Percentiles rank a stretch among this genome's conserved stretches.
Evolutionary conservation across 2,113 vertebrate species (phyloP).

Genomic region (Isichthys henryi): DNA sequence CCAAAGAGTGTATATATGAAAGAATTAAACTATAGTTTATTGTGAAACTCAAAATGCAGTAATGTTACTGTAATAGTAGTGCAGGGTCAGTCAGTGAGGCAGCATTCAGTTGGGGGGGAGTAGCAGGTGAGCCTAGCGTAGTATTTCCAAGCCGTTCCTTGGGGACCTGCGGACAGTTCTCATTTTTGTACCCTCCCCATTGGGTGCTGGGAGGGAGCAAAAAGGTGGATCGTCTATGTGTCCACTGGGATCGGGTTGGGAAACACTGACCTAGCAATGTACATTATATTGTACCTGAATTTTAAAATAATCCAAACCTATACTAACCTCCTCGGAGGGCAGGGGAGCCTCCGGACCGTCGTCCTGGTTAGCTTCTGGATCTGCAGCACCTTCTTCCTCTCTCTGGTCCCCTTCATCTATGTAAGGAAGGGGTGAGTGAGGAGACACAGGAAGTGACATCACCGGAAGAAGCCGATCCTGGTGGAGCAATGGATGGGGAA

Average conservation of each 20-base stretch:
- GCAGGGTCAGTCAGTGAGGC: neutral
- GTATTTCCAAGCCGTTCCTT: neutral
- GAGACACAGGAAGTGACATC: slow-evolving; percentile 27
- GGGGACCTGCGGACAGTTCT: neutral
- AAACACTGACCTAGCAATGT: neutral
- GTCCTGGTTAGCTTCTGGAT: slow-evolving; percentile 12
- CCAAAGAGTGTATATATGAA: neutral
- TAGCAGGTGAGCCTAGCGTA: neutral
- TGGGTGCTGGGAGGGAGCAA: neutral
- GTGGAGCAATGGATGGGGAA: slow-evolving; percentile 35
- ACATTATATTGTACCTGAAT: neutral
- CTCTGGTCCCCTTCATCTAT: slow-evolving; percentile 69
- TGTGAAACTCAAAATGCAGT: too few relatives aligned
- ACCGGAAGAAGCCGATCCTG: slow-evolving; percentile 37
- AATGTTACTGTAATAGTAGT: neutral
- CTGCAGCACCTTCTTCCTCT: slow-evolving; percentile 49
- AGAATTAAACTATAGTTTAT: too few relatives aligned
- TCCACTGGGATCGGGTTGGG: neutral
- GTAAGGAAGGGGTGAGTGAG: slow-evolving; percentile 24
- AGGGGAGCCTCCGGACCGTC: slow-evolving; percentile 14
- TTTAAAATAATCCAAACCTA: neutral
- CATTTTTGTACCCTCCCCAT: neutral
- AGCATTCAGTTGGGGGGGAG: neutral
- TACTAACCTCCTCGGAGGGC: slow-evolving; percentile 40
- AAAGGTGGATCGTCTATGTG: neutral